Conservation (phyloP, 2,797 vertebrate genomes). For the Melanotaenia nigrans region DNA sequence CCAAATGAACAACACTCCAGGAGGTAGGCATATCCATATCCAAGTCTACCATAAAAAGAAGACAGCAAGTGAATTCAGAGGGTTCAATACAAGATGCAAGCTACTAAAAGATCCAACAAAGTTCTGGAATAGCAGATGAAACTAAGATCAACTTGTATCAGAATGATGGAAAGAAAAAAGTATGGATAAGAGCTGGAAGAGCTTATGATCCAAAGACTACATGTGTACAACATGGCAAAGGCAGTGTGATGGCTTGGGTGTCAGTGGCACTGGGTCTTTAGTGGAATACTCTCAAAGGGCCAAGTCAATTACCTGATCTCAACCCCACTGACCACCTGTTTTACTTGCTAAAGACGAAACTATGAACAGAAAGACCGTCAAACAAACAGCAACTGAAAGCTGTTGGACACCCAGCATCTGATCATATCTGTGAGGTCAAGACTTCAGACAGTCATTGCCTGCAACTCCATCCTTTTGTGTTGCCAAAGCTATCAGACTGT, state of each 20-base stretch:
- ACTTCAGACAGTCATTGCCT: not conserved
- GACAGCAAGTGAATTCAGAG: too few species aligned
- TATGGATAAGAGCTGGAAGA: too few species aligned
- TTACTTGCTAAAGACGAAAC: not conserved
- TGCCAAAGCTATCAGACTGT: not conserved
- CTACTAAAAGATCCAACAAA: too few species aligned
- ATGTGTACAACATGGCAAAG: too few species aligned
- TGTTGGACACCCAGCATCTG: not conserved
- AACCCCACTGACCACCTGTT: not conserved
- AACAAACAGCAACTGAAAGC: not conserved
- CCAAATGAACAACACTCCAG: too few species aligned
- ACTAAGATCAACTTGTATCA: too few species aligned
- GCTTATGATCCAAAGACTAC: too few species aligned
- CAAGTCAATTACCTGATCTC: not conserved
- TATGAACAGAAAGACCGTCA: not conserved
- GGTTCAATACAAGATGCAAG: too few species aligned
- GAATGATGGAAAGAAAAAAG: too few species aligned
- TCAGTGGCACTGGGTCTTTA: not conserved
- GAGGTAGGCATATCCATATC: too few species aligned
- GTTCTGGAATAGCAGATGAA: too few species aligned
- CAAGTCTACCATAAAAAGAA: too few species aligned
- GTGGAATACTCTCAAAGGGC: not conserved
- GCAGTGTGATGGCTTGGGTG: not conserved
- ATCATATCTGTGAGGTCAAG: not conserved
- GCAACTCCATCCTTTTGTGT: not conserved